phyloP scores from a whole-genome alignment of 2,113 vertebrate species.

The Psephotus haematonotus region DNA sequence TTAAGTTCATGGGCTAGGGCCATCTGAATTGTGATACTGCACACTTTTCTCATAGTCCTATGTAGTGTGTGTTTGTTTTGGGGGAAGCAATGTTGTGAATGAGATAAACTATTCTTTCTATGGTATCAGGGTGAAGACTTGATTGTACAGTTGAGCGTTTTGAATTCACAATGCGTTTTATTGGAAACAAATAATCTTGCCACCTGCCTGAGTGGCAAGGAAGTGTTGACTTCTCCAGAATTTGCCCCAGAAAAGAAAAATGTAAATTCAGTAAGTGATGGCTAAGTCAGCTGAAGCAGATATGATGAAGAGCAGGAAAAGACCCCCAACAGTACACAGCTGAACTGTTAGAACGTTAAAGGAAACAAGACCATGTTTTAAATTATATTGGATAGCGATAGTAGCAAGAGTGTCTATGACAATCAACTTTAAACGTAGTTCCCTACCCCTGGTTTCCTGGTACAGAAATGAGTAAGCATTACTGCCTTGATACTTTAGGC shows the following conservation, averaged over 20 bases:
- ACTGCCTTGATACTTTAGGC: neutral
- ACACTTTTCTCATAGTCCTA: neutral
- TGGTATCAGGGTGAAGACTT: neutral
- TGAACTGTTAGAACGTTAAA: neutral
- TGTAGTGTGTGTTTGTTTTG: neutral
- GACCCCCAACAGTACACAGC: neutral
- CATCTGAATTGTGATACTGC: neutral
- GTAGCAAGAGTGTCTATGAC: neutral
- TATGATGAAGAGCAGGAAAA: neutral
- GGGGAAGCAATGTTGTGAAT: neutral
- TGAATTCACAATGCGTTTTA: neutral
- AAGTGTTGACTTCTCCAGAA: neutral
- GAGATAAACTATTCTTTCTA: neutral
- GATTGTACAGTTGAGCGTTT: neutral
- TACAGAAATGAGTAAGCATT: neutral
- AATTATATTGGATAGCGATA: neutral
- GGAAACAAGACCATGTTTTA: neutral
- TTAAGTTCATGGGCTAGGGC: neutral
- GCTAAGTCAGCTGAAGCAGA: neutral
- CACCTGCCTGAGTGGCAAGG: neutral
- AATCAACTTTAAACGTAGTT: neutral
- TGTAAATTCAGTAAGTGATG: neutral
- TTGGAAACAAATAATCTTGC: neutral
- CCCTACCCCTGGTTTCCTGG: neutral
- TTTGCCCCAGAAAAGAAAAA: neutral